Base-by-base conservation (phyloP, 2,888 invertebrate species). In the Physocephala rufipes region DNA sequence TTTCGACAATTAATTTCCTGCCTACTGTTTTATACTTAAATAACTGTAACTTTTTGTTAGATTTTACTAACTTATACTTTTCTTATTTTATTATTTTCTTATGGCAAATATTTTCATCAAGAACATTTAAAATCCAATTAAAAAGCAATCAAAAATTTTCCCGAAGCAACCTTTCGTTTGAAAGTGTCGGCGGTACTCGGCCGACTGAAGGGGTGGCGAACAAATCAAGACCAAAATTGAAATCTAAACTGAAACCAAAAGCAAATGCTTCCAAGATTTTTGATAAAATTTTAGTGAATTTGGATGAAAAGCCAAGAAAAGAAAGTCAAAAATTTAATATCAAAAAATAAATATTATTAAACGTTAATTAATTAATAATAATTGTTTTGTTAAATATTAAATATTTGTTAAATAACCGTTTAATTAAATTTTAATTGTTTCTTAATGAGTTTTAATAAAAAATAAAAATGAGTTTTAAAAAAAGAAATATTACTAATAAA, bases 151-250 rank as follows among this genome's bases (percentile, higher is more conserved):
- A 61, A 58, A 78, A 75, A 71, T 76, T 75, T 45, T 64, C 73
- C 13, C 67, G 77, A 72, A 77, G 74, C 64, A 76, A 80, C 73
- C 75, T 78, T 78, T 78, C 74, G n/a, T 75, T 80, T 73, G 79
- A 78, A 78, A 74, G 75, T 24, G 73, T 77, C 26, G 63, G n/a
- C 36, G n/a, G 36, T 36, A 47, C 53, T 36, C 51, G 21, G 13
- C 45, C 19, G 64, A 21, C 47, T 16, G 36, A 53, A n/a, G 28
- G 15, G 2, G 30, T 53, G 53, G 2, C n/a, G 66, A 36, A 53
- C 15, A 53, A 58, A 12, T 43, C 43, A 15, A 58, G 26, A 43
- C 30, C 28, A 2, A 58, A 28, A 24, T 16, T 13, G 9, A 66
- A 53, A 36, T 12, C 49, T n/a, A 49, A 49, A 12, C 26, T 28